These are phyloP conservation scores for Bubo blakistoni DNA, from an alignment of 2,113 vertebrate genomes.

Conservation along the genomic window DNA sequence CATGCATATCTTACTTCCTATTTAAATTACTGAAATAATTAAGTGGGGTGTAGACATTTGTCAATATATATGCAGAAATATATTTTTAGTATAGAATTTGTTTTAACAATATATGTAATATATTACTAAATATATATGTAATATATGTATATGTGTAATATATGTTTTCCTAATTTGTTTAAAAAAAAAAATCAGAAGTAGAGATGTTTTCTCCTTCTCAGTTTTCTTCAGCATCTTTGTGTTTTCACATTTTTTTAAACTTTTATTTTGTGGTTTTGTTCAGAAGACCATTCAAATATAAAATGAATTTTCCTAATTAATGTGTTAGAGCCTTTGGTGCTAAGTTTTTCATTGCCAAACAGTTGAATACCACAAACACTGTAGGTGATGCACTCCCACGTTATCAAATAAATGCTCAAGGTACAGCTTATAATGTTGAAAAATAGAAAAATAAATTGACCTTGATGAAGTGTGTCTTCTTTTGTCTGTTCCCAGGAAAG, in stretches of 20 bases:
- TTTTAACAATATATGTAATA: too few species aligned
- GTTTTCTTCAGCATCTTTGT: not conserved
- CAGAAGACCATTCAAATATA: not conserved
- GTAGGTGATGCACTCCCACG: slow-evolving; percentile 29
- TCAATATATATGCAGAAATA: not conserved
- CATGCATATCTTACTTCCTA: not conserved
- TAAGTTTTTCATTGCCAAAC: slow-evolving; percentile 34
- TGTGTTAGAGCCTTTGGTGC: not conserved
- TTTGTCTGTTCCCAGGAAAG: slow-evolving; percentile 83
- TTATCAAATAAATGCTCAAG: slow-evolving; percentile 78
- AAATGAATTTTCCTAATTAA: slow-evolving; percentile 46
- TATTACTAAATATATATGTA: too few species aligned
- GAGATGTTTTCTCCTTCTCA: not conserved
- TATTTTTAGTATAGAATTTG: not conserved
- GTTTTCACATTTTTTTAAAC: not conserved
- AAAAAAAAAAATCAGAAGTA: not conserved
- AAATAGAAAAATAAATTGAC: slow-evolving; percentile 86
- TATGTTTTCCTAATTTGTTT: not conserved
- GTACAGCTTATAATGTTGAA: slow-evolving; percentile 80
- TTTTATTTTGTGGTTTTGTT: not conserved
- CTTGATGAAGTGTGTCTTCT: slow-evolving; percentile 87
- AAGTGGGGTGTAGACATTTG: not conserved
- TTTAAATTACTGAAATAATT: not conserved
- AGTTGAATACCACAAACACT: not conserved
- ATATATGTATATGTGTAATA: not conserved